Base-by-base conservation (phyloP, 2,113 vertebrate genomes). In the Apeltes quadracus region DNA sequence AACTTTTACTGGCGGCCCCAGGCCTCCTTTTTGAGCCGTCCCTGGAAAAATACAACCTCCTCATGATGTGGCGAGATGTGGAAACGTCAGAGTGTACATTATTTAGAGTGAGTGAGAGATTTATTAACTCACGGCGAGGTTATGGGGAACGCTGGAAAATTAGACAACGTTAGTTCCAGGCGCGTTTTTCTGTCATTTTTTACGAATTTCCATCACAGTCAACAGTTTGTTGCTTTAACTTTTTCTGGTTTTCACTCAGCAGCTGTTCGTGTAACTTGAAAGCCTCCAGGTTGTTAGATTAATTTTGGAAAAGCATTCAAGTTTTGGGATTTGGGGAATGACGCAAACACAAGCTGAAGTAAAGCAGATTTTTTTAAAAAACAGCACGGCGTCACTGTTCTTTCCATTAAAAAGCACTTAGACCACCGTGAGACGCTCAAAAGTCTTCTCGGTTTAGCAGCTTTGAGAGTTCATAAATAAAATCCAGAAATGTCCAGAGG, bases 11-110 rank as follows among this genome's bases (percentile, higher is more conserved):
- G 87, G 67, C 84, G 75, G 75, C 70, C 39, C 7, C 0, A 65
- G 69, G 41, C 74, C 72, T 72, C 63, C 75, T 18, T 74, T 87
- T 76, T 70, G 50, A 75, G 43, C 58, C 63, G 64, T 34, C 83
- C 39, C 68, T 83, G 83, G 90, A 90, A 90, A 89, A 91, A 87
- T 75, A 84, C 86, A 86, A 74, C 50, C 78, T 7, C 51, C 78
- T 63, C 78, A 74, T 14, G 74, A 84, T 72, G 83, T 54, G 79
- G 79, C 61, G 65, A 80, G 76, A 82, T 69, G 77, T 89, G 86
- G 86, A 89, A 89, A 89, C 79, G 83, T 74, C 67, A 51, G 74
- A 53, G 81, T 69, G 83, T 80, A 72, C 27, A 69, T 81, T 88
- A 84, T 72, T 78, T 75, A 71, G 79, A 77, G 67, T 58, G 41